phyloP scores from a whole-genome alignment of 2,888 invertebrate genomes.

The Erebia palarica region DNA sequence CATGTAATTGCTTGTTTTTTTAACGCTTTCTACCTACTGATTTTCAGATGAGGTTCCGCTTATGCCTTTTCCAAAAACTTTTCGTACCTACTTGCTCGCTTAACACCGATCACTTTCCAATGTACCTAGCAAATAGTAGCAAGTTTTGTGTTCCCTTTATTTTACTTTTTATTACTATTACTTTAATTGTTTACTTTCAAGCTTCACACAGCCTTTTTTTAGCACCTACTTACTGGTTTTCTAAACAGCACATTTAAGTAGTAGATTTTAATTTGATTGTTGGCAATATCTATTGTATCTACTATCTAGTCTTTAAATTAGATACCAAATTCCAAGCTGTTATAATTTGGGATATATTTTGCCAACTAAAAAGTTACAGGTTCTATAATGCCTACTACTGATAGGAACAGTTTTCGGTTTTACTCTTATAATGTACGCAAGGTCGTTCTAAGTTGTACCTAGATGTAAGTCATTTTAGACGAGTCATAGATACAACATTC shows the following conservation, averaged over 20 bases:
- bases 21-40: background rate
- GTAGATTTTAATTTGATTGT: too few relatives aligned
- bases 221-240: too few relatives aligned
- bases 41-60: background rate
- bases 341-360: too few relatives aligned
- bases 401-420: slow-evolving; percentile 15
- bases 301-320: too few relatives aligned
- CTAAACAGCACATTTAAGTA: too few relatives aligned
- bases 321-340: too few relatives aligned
- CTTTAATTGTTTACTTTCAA: background rate
- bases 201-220: background rate
- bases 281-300: too few relatives aligned
- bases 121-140: background rate
- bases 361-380: too few relatives aligned
- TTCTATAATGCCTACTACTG: background rate
- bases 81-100: background rate
- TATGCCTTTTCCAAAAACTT: background rate
- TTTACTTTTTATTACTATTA: background rate
- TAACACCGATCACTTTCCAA: background rate
- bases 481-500: slow-evolving; percentile 45
- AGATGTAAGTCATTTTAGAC: slow-evolving; percentile 60
- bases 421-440: slow-evolving; percentile 18
- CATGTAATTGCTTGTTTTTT: slow-evolving; percentile 57
- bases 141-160: background rate
- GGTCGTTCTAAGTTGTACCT: slow-evolving; percentile 23